Percentiles rank a stretch among this genome's conserved stretches.
Conservation (phyloP, 2,888 invertebrate genomes). For the Beris chalybata region DNA sequence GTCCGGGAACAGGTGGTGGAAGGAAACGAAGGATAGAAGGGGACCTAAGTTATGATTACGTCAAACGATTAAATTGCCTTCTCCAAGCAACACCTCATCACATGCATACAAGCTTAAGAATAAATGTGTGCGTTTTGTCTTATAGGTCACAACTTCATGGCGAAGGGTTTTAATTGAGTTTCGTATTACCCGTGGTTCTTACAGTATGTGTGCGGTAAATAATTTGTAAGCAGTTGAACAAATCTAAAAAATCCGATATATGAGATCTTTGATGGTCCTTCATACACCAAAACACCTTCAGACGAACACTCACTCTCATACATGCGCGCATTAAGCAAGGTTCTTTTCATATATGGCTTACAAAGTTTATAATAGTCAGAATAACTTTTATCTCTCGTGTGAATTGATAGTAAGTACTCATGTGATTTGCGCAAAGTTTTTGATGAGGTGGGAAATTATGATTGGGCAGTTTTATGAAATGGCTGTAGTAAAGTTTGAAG, state of each 20-base stretch:
- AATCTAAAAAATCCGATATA: neutral
- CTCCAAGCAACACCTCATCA: too few relatives aligned
- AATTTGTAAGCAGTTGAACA: constrained; percentile 2
- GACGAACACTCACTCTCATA: constrained; percentile 1
- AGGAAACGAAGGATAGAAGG: too few relatives aligned
- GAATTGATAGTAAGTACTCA: constrained; percentile 16
- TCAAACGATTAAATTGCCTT: too few relatives aligned
- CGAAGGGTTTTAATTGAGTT: constrained; percentile 24
- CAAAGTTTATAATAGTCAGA: constrained; percentile 22
- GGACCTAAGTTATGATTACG: too few relatives aligned
- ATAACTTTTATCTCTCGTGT: constrained; percentile 22
- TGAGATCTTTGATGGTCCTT: constrained; percentile 4
- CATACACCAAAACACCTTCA: neutral
- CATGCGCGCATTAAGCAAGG: neutral
- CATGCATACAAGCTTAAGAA: too few relatives aligned
- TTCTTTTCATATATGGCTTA: neutral
- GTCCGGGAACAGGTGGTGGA: too few relatives aligned
- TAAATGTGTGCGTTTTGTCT: too few relatives aligned
- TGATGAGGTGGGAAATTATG: too few relatives aligned
- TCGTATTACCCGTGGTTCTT: neutral
- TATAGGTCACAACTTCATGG: constrained; percentile 3
- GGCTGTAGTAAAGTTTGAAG: too few relatives aligned
- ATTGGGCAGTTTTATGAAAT: too few relatives aligned
- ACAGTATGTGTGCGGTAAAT: neutral
- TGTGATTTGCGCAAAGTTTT: too few relatives aligned